Base-by-base conservation (phyloP, 2,888 invertebrate genomes). In the Chrysolina oricalcia region DNA sequence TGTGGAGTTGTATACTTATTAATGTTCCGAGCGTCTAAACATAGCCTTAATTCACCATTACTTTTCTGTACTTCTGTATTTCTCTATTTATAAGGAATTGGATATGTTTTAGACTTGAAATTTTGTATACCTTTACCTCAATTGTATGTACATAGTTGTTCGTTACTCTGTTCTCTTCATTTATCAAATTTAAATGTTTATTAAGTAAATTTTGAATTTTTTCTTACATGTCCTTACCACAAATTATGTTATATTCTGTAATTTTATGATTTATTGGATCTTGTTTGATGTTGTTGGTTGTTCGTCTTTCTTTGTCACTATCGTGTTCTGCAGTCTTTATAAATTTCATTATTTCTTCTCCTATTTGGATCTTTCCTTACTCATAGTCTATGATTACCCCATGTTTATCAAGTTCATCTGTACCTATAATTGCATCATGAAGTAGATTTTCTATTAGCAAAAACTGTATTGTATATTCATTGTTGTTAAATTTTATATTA, bases 401-500 rank as follows among this genome's bases (percentile, higher is more conserved):
- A 67, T 67, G 21, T 53, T 41, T 53, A 10, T 53, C 13, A n/a
- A 53, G 19, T 35, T 68, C 27, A 53, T 68, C 68, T 23, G 53
- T 53, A 8, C 66, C 68, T n/a, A 68, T 50, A 15, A 50, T 35
- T 35, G 53, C n/a, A 53, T 68, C 68, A 53, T 50, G 40, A 35
- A 53, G 35, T 40, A 68, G 27, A 27, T 50, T 48, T 8, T 19
- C 19, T 0, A 67, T n/a, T n/a, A n/a, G n/a, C n/a, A n/a, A n/a
- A n/a, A n/a, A n/a, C 50, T 23, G 35, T 67, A 67, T 67, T 67
- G 48, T 23, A 67, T 19, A 15, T 67, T n/a, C 50, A 15, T 23
- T 23, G 35, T 48, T 23, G 15, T 46, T 46, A 15, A 46, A 46
- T 46, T 9, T 46, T 46, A 46, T 46, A 13, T 13, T 15, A 13